These are phyloP conservation scores for Anarrhichthys ocellatus DNA, from an alignment of 2,113 vertebrate species.

Conservation along the genomic window DNA sequence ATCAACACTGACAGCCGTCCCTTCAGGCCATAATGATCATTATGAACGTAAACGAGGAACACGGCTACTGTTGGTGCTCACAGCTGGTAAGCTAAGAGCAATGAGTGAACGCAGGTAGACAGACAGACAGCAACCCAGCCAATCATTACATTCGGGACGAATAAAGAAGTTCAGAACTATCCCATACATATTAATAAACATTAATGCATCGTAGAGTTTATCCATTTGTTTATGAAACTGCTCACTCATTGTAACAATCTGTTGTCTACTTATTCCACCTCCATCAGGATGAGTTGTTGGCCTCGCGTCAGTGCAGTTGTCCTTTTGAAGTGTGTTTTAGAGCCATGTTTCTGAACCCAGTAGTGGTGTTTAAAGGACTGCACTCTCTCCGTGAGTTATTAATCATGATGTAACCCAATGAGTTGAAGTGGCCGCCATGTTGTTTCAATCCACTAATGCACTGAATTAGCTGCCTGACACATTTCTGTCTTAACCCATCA, in stretches of 20 bases:
- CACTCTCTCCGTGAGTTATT: not conserved
- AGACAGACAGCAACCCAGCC: too few relatives aligned
- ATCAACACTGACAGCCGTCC: not conserved
- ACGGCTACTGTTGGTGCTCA: too few relatives aligned
- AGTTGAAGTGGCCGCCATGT: not conserved
- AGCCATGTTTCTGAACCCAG: not conserved
- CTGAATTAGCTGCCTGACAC: not conserved
- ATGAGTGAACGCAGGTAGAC: too few relatives aligned
- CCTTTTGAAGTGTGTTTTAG: not conserved
- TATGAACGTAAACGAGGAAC: not conserved
- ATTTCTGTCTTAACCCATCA: not conserved
- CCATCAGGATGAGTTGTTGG: not conserved
- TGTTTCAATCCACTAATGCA: not conserved
- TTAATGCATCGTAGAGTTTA: not conserved
- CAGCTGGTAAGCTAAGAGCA: too few relatives aligned
- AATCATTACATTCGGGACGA: too few relatives aligned
- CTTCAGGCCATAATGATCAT: not conserved
- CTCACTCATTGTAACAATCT: too few relatives aligned
- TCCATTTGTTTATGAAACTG: not conserved
- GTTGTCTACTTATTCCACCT: not conserved
- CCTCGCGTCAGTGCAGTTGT: too few relatives aligned
- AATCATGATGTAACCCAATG: not conserved
- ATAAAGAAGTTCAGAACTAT: too few relatives aligned
- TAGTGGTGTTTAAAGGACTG: not conserved
- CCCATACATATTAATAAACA: not conserved